Evolutionary conservation across 2,888 invertebrate species (phyloP), one percentile per base, ranked within the genome.

Genomic region (Andrena haemorrhoa): DNA sequence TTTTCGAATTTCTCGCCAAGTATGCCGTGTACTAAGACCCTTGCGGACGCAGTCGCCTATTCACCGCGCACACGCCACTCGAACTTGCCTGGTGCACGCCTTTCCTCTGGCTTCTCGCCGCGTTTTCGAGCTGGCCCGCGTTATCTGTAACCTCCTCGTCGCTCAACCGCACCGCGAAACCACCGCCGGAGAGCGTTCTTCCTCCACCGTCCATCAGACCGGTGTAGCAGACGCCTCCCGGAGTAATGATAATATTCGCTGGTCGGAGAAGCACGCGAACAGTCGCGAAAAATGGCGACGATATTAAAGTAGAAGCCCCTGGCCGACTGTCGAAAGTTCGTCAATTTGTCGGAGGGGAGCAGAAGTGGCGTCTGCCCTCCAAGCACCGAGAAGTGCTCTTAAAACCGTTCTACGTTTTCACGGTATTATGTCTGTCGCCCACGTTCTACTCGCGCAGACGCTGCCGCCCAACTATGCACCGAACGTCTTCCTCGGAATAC

Each of bases 371-470:
- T 63, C 26, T 58, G 58, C 41, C 63, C 26, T 31, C 56, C 41
- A 65, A 35, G 60, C 26, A 29, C 47, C 69, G 66, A 41, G 66
- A 79, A 82, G 82, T 71, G 82, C 75, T 71, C 82, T 82, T 75
- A 63, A 71, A 82, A 71, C 68, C 80, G 82, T 79, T 82, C 74
- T 71, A 79, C 75, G 61, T 82, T 79, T 79, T 66, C 79, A 63
- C 61, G 75, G 75, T 75, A 79, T 79, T 79, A 74, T 71, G 73
- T 81, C 72, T 72, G 33, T 56, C 63, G 41, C 35, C 35, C 66
- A 41, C 49, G 51, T 41, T 61, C 12, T 26, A 53, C 53, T 79
- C 51, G 26, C 75, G 65, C 47, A 75, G 31, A 71, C 70, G 75
- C 31, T 23, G 47, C 33, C 23, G 47, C 33, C 56, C 10, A 70